These are phyloP conservation scores for Takifugu ocellatus DNA, from an alignment of 2,797 vertebrate species.

Conservation along the genomic window DNA sequence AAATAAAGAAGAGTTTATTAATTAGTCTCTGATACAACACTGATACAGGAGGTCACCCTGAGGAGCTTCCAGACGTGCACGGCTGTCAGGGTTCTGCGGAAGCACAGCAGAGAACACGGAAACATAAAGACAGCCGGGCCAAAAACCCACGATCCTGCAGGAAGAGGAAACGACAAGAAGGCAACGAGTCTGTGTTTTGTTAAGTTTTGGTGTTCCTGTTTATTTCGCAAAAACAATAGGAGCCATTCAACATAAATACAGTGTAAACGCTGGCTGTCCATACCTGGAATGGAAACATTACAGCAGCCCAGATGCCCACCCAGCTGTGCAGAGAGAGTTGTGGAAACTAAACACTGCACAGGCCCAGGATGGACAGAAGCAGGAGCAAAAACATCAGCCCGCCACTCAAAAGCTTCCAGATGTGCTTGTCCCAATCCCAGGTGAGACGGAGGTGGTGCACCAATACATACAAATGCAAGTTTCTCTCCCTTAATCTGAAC, in stretches of 20 bases:
- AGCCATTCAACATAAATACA: not conserved
- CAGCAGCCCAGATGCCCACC: conserved; percentile 31
- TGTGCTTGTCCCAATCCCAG: conserved; percentile 29
- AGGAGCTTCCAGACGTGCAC: conserved; percentile 37
- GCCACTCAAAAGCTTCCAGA: not conserved
- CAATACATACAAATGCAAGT: not conserved
- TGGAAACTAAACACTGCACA: conserved; percentile 35
- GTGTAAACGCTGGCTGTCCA: not conserved
- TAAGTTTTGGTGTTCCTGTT: not conserved
- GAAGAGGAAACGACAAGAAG: not conserved
- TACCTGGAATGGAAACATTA: conserved; percentile 33
- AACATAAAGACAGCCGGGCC: conserved; percentile 33
- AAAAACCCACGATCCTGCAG: conserved; percentile 21
- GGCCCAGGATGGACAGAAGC: conserved; percentile 24
- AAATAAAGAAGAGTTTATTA: conserved; percentile 22
- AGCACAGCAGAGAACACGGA: conserved; percentile 17
- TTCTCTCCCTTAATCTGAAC: not conserved
- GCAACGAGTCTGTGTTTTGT: not conserved
- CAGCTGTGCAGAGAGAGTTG: conserved; percentile 35
- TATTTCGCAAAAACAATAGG: not conserved
- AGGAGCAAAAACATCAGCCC: conserved; percentile 28
- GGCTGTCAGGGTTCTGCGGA: conserved; percentile 18
- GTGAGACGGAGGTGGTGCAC: conserved; percentile 15
- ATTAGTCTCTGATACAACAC: conserved; percentile 22
- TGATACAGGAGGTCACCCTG: conserved; percentile 31